Base-by-base conservation (phyloP, 2,888 invertebrate species). In the Catocala nupta region DNA sequence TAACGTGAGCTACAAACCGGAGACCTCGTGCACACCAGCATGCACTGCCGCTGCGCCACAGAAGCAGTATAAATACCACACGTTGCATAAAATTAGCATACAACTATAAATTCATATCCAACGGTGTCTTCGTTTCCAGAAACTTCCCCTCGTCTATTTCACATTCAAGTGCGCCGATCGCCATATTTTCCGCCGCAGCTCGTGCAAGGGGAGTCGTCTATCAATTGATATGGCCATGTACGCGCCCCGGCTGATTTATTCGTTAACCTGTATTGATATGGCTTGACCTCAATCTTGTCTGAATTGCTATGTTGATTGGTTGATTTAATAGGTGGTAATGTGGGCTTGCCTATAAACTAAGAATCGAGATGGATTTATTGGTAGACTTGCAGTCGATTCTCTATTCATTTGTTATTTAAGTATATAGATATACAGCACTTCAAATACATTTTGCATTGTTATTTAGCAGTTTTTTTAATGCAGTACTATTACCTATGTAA, bases 141-240 rank as follows among this genome's bases (percentile, higher is more conserved):
- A 62, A 55, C 68, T 70, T 74, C 75, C 65, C 65, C 54, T 51
- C 61, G 47, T 55, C 55, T 52, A 63, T 67, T 68, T 71, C 55
- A 64, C 76, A 63, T 58, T 61, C 68, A 62, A 75, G 65, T 78
- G 80, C 82, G 77, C 61, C 71, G 67, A 76, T 70, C 50, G 72
- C 39, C 16, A 52, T 50, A 70, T 80, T 75, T 82, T 70, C 73
- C 73, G 74, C 75, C 75, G 62, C 70, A 73, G 72, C 77, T 79
- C 75, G 76, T 77, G 62, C 75, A 70, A 75, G 83, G 85, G 87
- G 86, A 78, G 75, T 73, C 55, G 61, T 76, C 80, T 71, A 75
- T 78, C 84, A 90, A 93, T 93, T 93, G 91, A 91, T 90, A 89
- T 86, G 92, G 84, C 94, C 93, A 81, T 90, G 90, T 81, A 80